Percentiles rank a stretch among this genome's conserved stretches.
phyloP scores from a whole-genome alignment of 2,797 vertebrate genomes.

The Scolopax bukidnonensis region DNA sequence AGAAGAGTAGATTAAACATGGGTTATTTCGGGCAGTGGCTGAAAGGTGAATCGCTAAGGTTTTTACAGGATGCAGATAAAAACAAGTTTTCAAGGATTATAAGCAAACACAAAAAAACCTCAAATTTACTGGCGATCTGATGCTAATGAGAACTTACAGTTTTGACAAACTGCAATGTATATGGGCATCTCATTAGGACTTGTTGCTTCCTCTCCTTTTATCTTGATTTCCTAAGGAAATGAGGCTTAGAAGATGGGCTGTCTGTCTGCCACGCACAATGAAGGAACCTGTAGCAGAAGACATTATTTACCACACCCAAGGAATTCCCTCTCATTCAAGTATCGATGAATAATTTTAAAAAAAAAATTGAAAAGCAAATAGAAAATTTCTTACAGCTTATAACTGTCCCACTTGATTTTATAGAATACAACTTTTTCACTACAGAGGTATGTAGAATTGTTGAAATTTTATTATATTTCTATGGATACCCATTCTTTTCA shows the following conservation, averaged over 20 bases:
- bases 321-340: not conserved
- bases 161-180: not conserved
- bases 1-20: not conserved
- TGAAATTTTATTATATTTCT: not conserved
- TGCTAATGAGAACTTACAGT: not conserved
- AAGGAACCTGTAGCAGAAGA: not conserved
- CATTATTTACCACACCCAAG: not conserved
- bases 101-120: not conserved
- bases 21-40: not conserved
- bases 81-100: not conserved
- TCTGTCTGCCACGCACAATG: not conserved
- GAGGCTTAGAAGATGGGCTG: not conserved
- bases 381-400: not conserved
- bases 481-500: not conserved
- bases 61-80: not conserved
- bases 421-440: not conserved
- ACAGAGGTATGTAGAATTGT: not conserved
- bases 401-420: not conserved
- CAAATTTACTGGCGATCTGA: not conserved
- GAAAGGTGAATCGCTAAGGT: not conserved
- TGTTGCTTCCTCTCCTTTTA: conserved; percentile 19
- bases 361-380: not conserved
- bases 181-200: not conserved
- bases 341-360: not conserved
- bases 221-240: conserved; percentile 4